Conservation (phyloP, 2,888 invertebrate genomes). For the Palloptera scutellata region DNA sequence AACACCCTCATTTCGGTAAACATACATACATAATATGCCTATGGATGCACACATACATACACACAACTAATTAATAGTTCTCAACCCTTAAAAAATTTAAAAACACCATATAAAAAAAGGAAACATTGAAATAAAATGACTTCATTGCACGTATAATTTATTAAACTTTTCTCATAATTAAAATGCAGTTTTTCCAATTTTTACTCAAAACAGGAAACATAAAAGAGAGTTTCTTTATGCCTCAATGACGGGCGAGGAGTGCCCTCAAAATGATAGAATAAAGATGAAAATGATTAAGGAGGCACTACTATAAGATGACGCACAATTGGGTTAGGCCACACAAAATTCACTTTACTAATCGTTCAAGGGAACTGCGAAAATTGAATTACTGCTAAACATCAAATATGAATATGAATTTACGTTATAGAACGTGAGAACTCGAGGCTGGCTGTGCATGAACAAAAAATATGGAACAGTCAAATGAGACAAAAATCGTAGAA, state of each 20-base stretch:
- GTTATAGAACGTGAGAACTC: no score
- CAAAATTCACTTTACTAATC: constrained; percentile 57
- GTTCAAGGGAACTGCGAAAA: constrained; percentile 39
- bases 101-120: no score
- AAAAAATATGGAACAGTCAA: no score
- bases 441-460: no score
- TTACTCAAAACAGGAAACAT: background rate
- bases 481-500: no score
- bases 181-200: constrained; percentile 16
- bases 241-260: constrained; percentile 11
- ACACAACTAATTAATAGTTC: background rate
- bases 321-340: constrained; percentile 51
- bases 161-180: background rate
- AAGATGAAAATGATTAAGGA: background rate
- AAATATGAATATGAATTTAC: no score
- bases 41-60: background rate
- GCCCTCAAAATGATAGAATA: background rate
- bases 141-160: constrained; percentile 57
- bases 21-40: no score
- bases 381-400: no score
- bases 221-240: constrained; percentile 14
- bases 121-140: constrained; percentile 42
- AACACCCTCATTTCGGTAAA: no score
- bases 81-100: background rate
- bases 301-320: background rate